phyloP scores from a whole-genome alignment of 2,888 invertebrate genomes.

The Limnephilus marmoratus region DNA sequence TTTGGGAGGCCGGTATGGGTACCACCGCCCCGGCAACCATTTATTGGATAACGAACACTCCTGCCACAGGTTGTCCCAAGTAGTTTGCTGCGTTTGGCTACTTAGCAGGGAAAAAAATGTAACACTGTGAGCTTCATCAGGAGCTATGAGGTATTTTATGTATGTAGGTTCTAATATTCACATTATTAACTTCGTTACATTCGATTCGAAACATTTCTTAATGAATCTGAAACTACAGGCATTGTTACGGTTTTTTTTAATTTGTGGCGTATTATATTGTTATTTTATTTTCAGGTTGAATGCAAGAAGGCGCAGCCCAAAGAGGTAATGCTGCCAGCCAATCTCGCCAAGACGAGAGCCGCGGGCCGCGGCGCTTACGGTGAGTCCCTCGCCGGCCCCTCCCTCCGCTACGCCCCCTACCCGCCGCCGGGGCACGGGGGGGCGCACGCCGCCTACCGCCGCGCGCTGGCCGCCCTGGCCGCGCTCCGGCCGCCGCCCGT shows the following conservation, averaged over 20 bases:
- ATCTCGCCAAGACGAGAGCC: conserved; percentile 96
- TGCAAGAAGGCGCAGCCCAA: conserved; percentile 99
- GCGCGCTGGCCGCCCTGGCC: conserved; percentile 72
- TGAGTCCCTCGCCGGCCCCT: conserved; percentile 87
- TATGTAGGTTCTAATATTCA: background rate
- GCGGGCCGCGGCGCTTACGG: conserved; percentile 97
- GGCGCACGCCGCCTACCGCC: conserved; percentile 70
- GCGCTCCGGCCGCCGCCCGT: conserved; percentile 71
- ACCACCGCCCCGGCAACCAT: too few relatives aligned
- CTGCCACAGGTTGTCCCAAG: too few relatives aligned
- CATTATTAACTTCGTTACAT: too few relatives aligned
- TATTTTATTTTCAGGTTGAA: conserved; percentile 87
- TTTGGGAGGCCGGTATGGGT: too few relatives aligned
- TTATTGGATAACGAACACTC: too few relatives aligned
- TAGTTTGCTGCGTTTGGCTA: too few relatives aligned
- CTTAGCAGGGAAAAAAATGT: background rate
- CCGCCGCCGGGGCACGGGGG: conserved; percentile 76
- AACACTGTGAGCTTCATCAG: background rate
- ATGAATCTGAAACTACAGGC: background rate
- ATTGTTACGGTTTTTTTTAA: background rate
- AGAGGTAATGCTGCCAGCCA: conserved; percentile 99
- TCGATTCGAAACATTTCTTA: background rate
- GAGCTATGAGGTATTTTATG: background rate
- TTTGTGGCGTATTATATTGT: background rate
- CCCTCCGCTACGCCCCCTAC: conserved; percentile 77